Base-by-base conservation (phyloP, 2,888 invertebrate genomes). In the Pyralis farinalis region DNA sequence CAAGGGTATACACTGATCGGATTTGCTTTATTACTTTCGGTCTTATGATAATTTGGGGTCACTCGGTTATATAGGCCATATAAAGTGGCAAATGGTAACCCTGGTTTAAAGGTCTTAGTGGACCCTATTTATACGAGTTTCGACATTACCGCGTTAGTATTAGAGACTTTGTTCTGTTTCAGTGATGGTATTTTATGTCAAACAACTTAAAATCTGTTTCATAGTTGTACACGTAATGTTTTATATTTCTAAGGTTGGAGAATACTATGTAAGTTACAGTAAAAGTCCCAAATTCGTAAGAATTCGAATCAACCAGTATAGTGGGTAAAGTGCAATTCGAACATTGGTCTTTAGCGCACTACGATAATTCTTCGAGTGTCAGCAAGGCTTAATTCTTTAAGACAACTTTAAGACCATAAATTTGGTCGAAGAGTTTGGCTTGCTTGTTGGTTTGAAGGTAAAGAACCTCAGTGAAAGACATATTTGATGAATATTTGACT, bases 1-100 rank as follows among this genome's bases (percentile, higher is more conserved):
- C 39, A 33, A 33, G 39, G 38, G 38, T 32, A 25, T 33, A 31
- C 31, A n/a, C 27, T 21, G 39, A 39, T 39, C 39, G 33, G 16
- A 27, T 25, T 27, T 12, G 16, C 32, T 39, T 33, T 39, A 39
- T 39, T 27, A 28, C 39, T 39, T 33, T 28, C 27, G 39, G 33
- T 28, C 33, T 32, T 38, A 39, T 39, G 33, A 39, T 39, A 39
- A 39, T 39, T 39, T 39, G 27, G 39, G 39, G 39, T 39, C 39
- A 39, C 27, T 33, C 33, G 27, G 39, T 28, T 39, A 33, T 39
- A 39, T 33, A 12, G 39, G 39, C 39, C 9, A 39, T 39, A 39
- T 37, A 37, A 37, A 37, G 30, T 30, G 37, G 30, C 37, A 39
- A 39, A 25, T 39, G 39, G 33, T 25, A 39, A 39, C 33, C 39